Percentiles rank a stretch among this genome's conserved stretches.
These are phyloP conservation scores for Anabacerthia variegaticeps DNA, from an alignment of 2,797 vertebrate species.

Conservation along the genomic window DNA sequence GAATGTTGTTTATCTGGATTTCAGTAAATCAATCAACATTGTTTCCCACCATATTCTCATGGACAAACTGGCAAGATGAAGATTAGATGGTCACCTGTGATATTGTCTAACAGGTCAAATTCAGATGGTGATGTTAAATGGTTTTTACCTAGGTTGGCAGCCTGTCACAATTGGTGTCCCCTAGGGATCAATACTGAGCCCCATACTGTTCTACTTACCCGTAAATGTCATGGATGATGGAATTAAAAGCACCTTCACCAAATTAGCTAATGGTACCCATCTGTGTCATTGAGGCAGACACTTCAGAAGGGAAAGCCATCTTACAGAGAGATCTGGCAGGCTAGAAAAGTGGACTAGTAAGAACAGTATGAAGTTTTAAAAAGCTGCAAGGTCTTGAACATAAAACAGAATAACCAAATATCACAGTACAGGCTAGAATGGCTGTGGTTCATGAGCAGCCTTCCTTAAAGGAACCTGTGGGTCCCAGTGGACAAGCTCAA, in stretches of 20 bases:
- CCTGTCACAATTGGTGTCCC: not conserved
- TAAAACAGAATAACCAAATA: not conserved
- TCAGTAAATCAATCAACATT: not conserved
- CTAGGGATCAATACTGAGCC: too few species aligned
- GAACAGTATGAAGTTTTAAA: not conserved
- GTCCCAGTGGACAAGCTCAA: not conserved
- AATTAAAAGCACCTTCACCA: not conserved
- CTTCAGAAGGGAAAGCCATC: not conserved
- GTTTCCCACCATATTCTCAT: not conserved
- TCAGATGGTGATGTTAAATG: not conserved
- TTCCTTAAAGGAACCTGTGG: not conserved
- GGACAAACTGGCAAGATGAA: not conserved
- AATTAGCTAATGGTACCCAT: not conserved
- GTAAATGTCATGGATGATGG: not conserved
- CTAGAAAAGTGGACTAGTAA: not conserved
- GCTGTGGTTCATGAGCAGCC: not conserved
- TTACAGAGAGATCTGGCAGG: not conserved
- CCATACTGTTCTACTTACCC: not conserved
- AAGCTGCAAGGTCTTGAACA: not conserved
- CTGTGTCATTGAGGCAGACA: not conserved
- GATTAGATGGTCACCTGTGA: not conserved
- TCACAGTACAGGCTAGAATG: not conserved
- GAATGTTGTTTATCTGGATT: not conserved
- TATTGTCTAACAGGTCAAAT: not conserved
- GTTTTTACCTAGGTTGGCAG: not conserved